A percentile compares a stretch with the other conserved stretches of the same genome.
phyloP scores from a whole-genome alignment of 2,888 invertebrate genomes.

The Apamea crenata region DNA sequence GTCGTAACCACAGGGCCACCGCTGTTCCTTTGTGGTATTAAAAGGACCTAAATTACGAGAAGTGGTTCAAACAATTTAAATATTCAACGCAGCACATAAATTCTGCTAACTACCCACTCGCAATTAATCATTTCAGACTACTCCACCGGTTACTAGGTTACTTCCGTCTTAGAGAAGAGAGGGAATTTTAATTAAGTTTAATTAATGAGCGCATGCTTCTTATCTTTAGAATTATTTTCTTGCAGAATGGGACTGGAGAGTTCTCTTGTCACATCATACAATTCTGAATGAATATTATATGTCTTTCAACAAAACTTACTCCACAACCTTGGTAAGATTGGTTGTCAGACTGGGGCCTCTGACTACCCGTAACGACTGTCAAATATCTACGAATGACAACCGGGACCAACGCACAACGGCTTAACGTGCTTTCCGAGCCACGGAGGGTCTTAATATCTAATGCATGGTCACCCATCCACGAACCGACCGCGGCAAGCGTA shows the following conservation, averaged over 20 bases:
- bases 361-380: no score
- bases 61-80: slow-evolving; percentile 42
- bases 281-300: slow-evolving; percentile 12
- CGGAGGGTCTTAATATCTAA: no score
- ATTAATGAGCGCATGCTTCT: slow-evolving; percentile 49
- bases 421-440: no score
- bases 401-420: no score
- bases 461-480: no score
- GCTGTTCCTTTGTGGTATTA: neutral
- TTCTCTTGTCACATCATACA: slow-evolving; percentile 1
- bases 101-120: slow-evolving; percentile 50
- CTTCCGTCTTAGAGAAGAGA: slow-evolving; percentile 37
- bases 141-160: no score
- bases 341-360: no score
- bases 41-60: slow-evolving; percentile 10
- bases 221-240: slow-evolving; percentile 40
- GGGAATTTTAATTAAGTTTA: slow-evolving; percentile 54
- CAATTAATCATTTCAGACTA: slow-evolving; percentile 53
- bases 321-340: no score
- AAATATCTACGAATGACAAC: no score
- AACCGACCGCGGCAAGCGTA: no score
- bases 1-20: neutral
- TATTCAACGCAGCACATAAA: slow-evolving; percentile 50
- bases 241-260: neutral
- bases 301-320: neutral